Base-by-base conservation (phyloP, 2,797 vertebrate species). In the Xenopus petersii region DNA sequence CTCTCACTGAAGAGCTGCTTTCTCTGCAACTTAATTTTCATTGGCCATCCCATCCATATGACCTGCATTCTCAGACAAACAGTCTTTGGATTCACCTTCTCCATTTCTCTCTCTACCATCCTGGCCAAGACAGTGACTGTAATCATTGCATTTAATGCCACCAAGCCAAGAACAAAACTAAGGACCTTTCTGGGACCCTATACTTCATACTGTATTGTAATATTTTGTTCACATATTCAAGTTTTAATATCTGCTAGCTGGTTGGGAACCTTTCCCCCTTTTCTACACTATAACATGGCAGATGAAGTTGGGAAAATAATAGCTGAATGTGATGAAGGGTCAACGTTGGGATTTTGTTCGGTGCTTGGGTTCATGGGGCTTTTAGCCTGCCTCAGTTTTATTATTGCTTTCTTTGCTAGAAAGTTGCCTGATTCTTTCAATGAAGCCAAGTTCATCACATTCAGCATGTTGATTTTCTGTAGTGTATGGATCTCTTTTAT, bases 91-190 rank as follows among this genome's bases (percentile, higher is more conserved):
- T 72, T 54, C 10, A 77, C 68, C 30, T 79, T 81, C 59, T 75
- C 75, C 8, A 42, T 81, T 4, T 64, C 67, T 15, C 56, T 81
- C n/a, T 79, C 80, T 5, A 71, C 71, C 13, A 71, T 79, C 21
- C 65, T 81, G 61, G 80, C 75, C 24, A 81, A 81, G 67, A 81
- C 80, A 4, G 74, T 81, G 1, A 79, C 73, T 1, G 80, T 81
- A 10, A 71, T 80, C 10, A 70, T 80, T 47, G 79, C 80, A 8
- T 81, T 81, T 51, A 72, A 42, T 66, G 75, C 80, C 49, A 71
- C 75, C 16, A 78, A 81, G 16, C 80, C 80, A 6, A 74, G 72
- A 30, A 81, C 59, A 46, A 24, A 55, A 33, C 71, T 80, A 5
- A 54, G 65, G 46, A 78, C 74, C 59, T 81, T 72, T 75, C 59